These are phyloP conservation scores for Cryptotermes secundus DNA, from an alignment of 1,140 invertebrate genomes.

Conservation along the genomic window DNA sequence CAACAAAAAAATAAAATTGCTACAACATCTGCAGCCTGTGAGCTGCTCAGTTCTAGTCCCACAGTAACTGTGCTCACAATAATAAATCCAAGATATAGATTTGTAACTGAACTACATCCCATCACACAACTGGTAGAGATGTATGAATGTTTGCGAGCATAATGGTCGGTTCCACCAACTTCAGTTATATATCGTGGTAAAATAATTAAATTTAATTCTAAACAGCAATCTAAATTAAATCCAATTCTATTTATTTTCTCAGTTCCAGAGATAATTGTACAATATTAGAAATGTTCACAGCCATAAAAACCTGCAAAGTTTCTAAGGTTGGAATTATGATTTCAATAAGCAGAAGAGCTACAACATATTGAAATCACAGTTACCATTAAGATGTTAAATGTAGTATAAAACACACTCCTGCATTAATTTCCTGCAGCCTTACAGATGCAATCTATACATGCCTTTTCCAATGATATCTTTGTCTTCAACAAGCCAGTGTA, in stretches of 20 bases:
- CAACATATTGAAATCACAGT: too few relatives aligned
- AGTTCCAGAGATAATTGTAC: not conserved
- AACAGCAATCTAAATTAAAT: not conserved
- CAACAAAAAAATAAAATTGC: too few relatives aligned
- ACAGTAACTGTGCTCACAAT: not conserved
- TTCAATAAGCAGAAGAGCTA: too few relatives aligned
- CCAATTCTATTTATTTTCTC: not conserved
- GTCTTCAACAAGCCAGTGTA: too few relatives aligned
- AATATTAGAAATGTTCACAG: not conserved
- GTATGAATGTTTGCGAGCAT: not conserved
- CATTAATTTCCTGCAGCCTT: too few relatives aligned
- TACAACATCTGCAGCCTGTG: not conserved
- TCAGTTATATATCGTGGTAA: not conserved
- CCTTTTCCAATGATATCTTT: too few relatives aligned
- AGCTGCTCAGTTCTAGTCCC: not conserved
- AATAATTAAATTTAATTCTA: not conserved
- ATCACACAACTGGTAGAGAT: not conserved
- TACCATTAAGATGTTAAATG: too few relatives aligned
- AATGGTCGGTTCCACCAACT: constrained; percentile 3
- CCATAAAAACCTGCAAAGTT: not conserved
- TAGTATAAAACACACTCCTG: too few relatives aligned
- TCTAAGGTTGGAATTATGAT: too few relatives aligned
- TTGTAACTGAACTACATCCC: not conserved
- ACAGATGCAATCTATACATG: too few relatives aligned
- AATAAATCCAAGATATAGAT: not conserved